These are phyloP conservation scores for Bos javanicus DNA, from an alignment of 2,113 vertebrate genomes.

Conservation along the genomic window DNA sequence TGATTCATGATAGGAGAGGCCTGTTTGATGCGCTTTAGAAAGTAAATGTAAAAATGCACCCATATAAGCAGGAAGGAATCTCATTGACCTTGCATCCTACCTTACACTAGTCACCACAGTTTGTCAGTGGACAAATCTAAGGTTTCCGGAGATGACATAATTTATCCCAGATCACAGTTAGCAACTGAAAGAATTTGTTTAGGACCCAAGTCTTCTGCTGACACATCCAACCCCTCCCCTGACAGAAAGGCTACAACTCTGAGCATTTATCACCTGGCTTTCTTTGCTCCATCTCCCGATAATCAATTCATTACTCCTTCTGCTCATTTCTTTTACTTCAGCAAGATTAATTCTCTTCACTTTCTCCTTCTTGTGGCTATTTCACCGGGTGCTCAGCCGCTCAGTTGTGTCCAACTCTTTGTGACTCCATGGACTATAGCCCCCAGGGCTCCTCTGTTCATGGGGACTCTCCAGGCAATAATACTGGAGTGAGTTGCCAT, in stretches of 20 bases:
- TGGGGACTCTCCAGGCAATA: background rate
- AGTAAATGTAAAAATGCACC: background rate
- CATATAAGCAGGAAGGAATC: background rate
- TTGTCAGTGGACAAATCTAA: background rate
- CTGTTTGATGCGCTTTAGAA: background rate
- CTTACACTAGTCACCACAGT: background rate
- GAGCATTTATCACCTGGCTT: background rate
- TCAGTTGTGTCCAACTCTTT: background rate
- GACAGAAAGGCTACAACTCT: background rate
- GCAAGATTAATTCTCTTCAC: background rate
- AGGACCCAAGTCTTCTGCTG: background rate
- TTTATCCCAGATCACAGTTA: background rate
- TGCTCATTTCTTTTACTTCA: slow-evolving; percentile 6
- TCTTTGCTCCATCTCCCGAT: background rate
- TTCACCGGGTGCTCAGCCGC: background rate
- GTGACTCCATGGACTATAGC: background rate
- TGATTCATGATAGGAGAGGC: background rate
- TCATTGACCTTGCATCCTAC: background rate
- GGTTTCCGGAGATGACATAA: background rate
- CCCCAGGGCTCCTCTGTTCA: background rate
- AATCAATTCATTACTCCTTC: background rate
- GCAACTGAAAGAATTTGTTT: background rate
- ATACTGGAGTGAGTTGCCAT: background rate
- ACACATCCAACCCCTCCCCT: background rate
- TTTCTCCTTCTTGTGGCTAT: background rate